Evolutionary conservation across 2,113 vertebrate species (phyloP).

Genomic region (Ceyx cyanopectus): DNA sequence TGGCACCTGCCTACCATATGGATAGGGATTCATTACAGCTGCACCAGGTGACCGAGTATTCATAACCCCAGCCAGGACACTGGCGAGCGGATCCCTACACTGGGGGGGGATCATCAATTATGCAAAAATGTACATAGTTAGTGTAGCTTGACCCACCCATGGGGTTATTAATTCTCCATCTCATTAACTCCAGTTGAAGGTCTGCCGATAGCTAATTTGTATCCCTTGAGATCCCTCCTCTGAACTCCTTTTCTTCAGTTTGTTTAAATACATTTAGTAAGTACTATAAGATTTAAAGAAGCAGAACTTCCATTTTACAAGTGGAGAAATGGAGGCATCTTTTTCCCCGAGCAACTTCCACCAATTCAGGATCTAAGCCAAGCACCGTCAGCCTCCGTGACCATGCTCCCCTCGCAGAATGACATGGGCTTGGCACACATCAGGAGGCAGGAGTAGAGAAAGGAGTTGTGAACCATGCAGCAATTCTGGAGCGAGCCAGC

Average conservation of each 20-base stretch:
- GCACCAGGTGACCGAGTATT: constrained; percentile 2
- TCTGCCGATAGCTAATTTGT: background rate
- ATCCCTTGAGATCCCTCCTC: background rate
- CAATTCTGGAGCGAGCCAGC: background rate
- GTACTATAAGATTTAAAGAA: background rate
- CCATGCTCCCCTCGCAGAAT: background rate
- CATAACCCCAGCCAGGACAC: background rate
- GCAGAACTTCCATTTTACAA: background rate
- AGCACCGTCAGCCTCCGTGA: accelerated
- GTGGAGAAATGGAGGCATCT: background rate
- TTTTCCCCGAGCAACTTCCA: background rate
- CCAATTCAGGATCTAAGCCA: background rate
- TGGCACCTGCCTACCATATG: constrained; percentile 54
- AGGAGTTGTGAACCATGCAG: accelerated
- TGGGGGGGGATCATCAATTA: constrained; percentile 26
- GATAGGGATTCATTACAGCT: constrained; percentile 68
- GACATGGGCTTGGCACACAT: accelerated
- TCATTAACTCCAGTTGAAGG: background rate
- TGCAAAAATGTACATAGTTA: background rate
- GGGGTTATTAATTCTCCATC: constrained; percentile 9
- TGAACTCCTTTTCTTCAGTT: background rate
- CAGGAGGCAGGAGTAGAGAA: background rate
- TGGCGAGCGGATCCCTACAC: background rate
- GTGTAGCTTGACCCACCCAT: constrained; percentile 4
- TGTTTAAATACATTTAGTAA: background rate